Conservation (phyloP, 2,113 vertebrate species). For the Syrmaticus mikado region DNA sequence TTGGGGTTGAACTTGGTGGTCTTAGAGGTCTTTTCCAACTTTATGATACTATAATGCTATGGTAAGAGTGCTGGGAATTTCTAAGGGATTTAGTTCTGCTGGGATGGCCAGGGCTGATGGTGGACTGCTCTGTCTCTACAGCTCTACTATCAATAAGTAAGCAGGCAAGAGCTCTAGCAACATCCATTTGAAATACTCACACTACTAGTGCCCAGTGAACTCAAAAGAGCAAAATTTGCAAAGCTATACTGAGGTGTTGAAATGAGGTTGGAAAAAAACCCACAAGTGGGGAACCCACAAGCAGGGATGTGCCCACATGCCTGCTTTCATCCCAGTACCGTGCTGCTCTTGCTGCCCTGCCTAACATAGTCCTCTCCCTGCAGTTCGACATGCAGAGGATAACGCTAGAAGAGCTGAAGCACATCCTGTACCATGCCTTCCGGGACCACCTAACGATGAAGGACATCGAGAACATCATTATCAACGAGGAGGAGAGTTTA, state of each 20-base stretch:
- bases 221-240: neutral
- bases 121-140: neutral
- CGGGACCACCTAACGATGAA: conserved; percentile 98
- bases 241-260: neutral
- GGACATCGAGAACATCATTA: conserved; percentile 99
- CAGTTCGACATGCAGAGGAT: conserved; percentile 99
- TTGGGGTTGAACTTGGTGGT: too few relatives aligned
- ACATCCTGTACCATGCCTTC: conserved; percentile 98
- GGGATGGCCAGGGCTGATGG: neutral
- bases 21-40: too few relatives aligned
- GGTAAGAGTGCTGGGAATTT: too few relatives aligned
- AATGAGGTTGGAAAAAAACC: neutral
- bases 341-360: neutral
- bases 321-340: neutral
- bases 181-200: neutral
- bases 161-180: neutral
- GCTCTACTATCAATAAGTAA: neutral
- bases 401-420: conserved; percentile 97
- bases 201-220: neutral
- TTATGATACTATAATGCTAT: too few relatives aligned
- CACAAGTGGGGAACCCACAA: fast-evolving
- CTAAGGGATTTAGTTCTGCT: neutral
- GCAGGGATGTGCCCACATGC: fast-evolving
- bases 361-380: conserved; percentile 16
- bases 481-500: conserved; percentile 96